Conservation (phyloP, 2,113 vertebrate species). For the Neomonachus schauinslandi region DNA sequence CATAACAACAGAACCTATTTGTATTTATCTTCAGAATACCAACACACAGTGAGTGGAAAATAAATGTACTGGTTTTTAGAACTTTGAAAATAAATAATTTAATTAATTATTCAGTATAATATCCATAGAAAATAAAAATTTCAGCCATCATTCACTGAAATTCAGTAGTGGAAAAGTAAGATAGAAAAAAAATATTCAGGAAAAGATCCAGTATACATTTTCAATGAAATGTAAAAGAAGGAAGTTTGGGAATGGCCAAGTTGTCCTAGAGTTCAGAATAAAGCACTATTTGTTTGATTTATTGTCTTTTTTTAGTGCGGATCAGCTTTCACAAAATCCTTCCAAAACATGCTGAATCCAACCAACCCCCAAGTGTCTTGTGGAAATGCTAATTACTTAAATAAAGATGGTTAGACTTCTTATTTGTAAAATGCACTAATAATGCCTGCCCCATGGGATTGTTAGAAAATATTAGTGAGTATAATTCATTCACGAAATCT, state of each 20-base stretch:
- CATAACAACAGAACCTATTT: background rate
- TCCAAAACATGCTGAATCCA: background rate
- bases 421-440: background rate
- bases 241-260: background rate
- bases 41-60: background rate
- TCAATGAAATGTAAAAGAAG: background rate
- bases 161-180: background rate
- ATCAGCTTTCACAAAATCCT: background rate
- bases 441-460: background rate
- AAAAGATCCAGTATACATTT: background rate
- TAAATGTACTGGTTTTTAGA: background rate
- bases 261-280: background rate
- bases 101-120: background rate
- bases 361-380: background rate
- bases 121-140: background rate
- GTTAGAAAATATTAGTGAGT: background rate
- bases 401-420: background rate
- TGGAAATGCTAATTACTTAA: background rate
- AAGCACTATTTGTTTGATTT: background rate
- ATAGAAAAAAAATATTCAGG: background rate
- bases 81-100: slow-evolving; percentile 2
- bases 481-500: background rate
- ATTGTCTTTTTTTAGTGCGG: background rate
- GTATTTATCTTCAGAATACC: background rate
- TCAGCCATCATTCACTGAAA: background rate